These are phyloP conservation scores for Bombyx mori DNA, from an alignment of 1,140 invertebrate species.

Conservation along the genomic window DNA sequence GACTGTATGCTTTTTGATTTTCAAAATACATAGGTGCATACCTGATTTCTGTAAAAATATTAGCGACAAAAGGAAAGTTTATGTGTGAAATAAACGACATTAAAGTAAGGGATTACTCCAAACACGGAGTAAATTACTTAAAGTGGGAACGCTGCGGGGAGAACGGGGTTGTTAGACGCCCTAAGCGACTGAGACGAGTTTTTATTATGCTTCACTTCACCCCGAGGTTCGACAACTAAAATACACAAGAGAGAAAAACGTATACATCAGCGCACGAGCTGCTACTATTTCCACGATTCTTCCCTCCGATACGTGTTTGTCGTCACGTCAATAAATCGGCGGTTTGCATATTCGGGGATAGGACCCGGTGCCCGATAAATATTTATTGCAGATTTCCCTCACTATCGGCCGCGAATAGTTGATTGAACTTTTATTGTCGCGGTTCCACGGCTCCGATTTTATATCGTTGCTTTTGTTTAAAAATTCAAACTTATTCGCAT, in stretches of 20 bases:
- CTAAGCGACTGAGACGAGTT: slow-evolving; percentile 31
- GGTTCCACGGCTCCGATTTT: too few species aligned
- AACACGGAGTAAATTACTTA: slow-evolving; percentile 10
- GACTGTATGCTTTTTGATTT: too few species aligned
- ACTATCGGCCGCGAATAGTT: too few species aligned
- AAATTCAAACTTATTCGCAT: too few species aligned
- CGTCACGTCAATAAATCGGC: slow-evolving; percentile 22
- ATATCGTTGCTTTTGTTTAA: too few species aligned
- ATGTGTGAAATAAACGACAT: slow-evolving; percentile 1
- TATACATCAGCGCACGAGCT: slow-evolving; percentile 11
- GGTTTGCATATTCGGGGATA: slow-evolving; percentile 30
- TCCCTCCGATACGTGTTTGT: slow-evolving; percentile 10
- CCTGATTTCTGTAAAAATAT: too few species aligned
- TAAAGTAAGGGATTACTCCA: slow-evolving; percentile 5
- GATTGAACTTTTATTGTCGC: too few species aligned
- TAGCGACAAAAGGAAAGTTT: background rate
- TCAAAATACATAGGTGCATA: too few species aligned
- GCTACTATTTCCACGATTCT: slow-evolving; percentile 29
- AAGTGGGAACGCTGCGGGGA: slow-evolving; percentile 7
- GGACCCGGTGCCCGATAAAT: slow-evolving; percentile 12
- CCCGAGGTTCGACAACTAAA: slow-evolving; percentile 38
- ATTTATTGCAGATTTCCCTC: slow-evolving; percentile 16
- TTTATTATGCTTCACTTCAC: slow-evolving; percentile 46
- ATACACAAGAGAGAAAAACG: slow-evolving; percentile 39
- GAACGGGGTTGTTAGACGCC: slow-evolving; percentile 11